Conservation (phyloP, 2,797 vertebrate genomes). For the Sebastes elongatus region DNA sequence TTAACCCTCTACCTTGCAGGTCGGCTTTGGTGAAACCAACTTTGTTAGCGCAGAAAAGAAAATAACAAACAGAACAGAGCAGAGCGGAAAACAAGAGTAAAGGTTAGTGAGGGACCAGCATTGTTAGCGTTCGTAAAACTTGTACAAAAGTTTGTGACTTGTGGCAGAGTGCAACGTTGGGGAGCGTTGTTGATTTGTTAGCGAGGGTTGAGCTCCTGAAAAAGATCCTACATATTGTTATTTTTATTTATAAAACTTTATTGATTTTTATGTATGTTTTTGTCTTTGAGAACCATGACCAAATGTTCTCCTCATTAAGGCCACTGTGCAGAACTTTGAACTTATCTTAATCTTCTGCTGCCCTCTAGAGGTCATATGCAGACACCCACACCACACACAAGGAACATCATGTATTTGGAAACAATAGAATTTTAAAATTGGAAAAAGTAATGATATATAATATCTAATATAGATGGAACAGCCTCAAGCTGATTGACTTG, state of each 20-base stretch:
- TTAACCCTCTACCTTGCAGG: slow-evolving; percentile 96
- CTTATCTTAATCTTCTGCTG: slow-evolving; percentile 47
- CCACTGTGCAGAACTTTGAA: neutral
- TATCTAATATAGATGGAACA: neutral
- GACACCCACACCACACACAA: neutral
- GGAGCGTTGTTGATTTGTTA: slow-evolving; percentile 5
- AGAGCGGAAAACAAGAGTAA: slow-evolving; percentile 82
- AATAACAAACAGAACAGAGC: slow-evolving; percentile 79
- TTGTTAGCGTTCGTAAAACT: slow-evolving; percentile 44
- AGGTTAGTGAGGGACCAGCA: slow-evolving; percentile 86
- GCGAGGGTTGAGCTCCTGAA: neutral
- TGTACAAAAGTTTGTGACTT: slow-evolving; percentile 13
- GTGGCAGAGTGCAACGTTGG: neutral
- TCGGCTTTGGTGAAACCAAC: slow-evolving; percentile 99
- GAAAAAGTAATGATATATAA: neutral
- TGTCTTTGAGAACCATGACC: neutral
- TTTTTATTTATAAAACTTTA: neutral
- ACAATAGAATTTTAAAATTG: neutral
- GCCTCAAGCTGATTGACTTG: neutral
- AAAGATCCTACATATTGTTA: neutral
- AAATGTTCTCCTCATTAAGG: neutral
- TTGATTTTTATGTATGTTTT: neutral
- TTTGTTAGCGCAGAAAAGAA: slow-evolving; percentile 92
- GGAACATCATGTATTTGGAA: neutral
- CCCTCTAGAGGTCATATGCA: slow-evolving; percentile 62